Conservation (phyloP, 2,797 vertebrate genomes). For the Eulemur coronatus region DNA sequence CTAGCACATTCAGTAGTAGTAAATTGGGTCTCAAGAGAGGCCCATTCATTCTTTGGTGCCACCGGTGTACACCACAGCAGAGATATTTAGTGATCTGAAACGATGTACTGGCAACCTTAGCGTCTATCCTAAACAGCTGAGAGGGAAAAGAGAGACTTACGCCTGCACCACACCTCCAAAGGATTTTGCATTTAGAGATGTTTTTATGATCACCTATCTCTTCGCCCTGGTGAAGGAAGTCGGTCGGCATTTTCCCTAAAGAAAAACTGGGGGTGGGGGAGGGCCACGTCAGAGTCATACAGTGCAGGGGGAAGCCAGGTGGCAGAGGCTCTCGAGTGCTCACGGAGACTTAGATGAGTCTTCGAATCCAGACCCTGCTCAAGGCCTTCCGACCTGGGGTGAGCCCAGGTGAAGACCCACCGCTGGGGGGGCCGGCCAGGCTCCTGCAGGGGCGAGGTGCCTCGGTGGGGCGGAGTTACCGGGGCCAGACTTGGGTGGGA, state of each 20-base stretch:
- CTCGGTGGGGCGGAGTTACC: background rate
- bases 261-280: background rate
- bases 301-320: background rate
- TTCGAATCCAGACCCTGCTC: background rate
- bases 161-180: background rate
- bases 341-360: background rate
- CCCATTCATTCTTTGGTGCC: background rate
- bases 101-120: background rate
- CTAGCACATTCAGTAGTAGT: background rate
- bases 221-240: background rate
- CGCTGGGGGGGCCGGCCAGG: background rate
- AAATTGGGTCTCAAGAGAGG: constrained; percentile 20
- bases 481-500: background rate
- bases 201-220: background rate
- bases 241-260: background rate
- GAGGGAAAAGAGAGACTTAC: background rate
- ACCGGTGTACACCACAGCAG: background rate
- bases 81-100: constrained; percentile 15
- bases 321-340: background rate
- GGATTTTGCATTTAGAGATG: background rate
- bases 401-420: background rate
- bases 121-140: background rate
- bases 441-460: background rate
- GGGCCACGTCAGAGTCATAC: background rate
- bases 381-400: background rate